These are phyloP conservation scores for Hemicordylus capensis DNA, from an alignment of 2,113 vertebrate genomes.

Conservation along the genomic window DNA sequence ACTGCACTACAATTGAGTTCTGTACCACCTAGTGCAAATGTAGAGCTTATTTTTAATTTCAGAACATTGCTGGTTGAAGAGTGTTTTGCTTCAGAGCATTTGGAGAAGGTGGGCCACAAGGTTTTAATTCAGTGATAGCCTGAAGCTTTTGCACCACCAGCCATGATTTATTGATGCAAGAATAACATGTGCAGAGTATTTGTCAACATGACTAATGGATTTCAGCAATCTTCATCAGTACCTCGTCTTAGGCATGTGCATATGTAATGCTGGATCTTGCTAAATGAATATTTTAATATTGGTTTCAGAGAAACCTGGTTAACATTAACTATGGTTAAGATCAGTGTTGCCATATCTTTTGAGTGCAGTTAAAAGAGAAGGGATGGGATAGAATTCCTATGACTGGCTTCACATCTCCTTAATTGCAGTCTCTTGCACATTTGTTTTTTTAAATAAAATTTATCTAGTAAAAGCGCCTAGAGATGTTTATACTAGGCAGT, in stretches of 20 bases:
- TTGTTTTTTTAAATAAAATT: too few species aligned
- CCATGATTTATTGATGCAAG: too few species aligned
- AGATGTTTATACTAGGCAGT: too few species aligned
- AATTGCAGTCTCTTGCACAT: not conserved
- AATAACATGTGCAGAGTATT: not conserved
- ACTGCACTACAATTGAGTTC: not conserved
- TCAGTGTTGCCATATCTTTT: not conserved
- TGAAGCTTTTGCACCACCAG: not conserved
- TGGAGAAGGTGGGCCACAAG: not conserved
- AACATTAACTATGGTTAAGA: not conserved
- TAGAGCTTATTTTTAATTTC: not conserved
- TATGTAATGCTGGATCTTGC: not conserved
- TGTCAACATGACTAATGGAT: not conserved
- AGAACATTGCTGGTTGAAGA: not conserved
- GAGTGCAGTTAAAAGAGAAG: not conserved
- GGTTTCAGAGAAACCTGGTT: not conserved
- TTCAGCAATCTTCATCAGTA: not conserved
- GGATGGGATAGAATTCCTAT: not conserved
- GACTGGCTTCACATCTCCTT: not conserved
- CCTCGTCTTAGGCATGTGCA: not conserved
- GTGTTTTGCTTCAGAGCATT: not conserved
- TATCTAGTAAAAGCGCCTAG: too few species aligned
- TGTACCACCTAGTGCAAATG: not conserved
- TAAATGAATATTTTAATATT: not conserved
- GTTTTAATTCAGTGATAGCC: not conserved